phyloP scores from a whole-genome alignment of 2,113 vertebrate genomes.

The Macquaria australasica region DNA sequence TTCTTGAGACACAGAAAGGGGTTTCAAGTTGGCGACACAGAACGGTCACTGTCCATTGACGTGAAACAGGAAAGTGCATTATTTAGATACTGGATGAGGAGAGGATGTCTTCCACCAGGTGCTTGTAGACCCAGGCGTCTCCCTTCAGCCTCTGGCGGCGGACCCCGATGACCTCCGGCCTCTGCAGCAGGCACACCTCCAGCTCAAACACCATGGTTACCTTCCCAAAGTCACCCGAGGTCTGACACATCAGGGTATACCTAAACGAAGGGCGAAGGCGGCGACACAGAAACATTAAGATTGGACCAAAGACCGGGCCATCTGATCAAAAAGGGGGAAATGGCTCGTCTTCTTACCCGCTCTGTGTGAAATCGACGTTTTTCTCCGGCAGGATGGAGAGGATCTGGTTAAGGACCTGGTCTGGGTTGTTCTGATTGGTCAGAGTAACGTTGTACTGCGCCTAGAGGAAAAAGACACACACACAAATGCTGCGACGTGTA shows the following conservation, averaged over 20 bases:
- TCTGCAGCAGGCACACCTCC: slow-evolving; percentile 93
- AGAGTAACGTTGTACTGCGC: slow-evolving; percentile 94
- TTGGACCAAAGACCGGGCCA: neutral
- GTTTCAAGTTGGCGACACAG: neutral
- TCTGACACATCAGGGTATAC: slow-evolving; percentile 93
- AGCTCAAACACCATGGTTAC: slow-evolving; percentile 94
- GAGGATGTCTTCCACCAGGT: slow-evolving; percentile 93
- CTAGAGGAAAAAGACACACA: slow-evolving; percentile 72
- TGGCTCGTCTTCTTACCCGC: slow-evolving; percentile 86
- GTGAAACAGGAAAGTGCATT: slow-evolving; percentile 21
- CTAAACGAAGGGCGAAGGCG: slow-evolving; percentile 72
- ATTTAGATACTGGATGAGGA: slow-evolving; percentile 86
- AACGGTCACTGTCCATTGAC: neutral
- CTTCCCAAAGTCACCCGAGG: slow-evolving; percentile 91
- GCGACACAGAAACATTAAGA: neutral
- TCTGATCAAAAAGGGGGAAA: neutral
- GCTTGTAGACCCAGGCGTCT: slow-evolving; percentile 97
- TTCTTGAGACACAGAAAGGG: neutral
- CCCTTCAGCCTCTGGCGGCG: slow-evolving; percentile 93
- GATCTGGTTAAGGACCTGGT: slow-evolving; percentile 91
- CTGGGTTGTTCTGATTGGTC: slow-evolving; percentile 90
- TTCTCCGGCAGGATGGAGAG: slow-evolving; percentile 89
- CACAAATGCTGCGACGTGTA: neutral
- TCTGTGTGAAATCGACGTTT: slow-evolving; percentile 91
- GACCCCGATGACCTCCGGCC: slow-evolving; percentile 88